Conservation (phyloP, 2,797 vertebrate species). For the Sorex maritimensis region DNA sequence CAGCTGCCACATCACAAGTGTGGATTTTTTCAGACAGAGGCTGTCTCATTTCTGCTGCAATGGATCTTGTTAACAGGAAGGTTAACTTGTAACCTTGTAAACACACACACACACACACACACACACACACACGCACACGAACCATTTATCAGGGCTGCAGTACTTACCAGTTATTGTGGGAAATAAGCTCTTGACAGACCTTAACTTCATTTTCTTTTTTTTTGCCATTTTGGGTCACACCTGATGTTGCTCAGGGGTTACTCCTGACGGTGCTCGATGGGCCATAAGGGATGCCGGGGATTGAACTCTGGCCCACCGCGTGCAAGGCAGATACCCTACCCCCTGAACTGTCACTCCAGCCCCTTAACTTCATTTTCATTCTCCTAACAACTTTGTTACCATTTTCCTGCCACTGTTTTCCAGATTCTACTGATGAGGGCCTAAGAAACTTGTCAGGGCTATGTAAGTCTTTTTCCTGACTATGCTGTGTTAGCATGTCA, state of each 20-base stretch:
- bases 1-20: accelerated
- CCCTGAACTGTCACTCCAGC: too few species aligned
- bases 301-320: too few species aligned
- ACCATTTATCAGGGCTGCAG: neutral
- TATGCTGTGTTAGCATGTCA: neutral
- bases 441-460: neutral
- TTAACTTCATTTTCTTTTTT: neutral
- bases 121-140: neutral
- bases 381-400: neutral
- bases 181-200: neutral
- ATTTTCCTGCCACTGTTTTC: neutral
- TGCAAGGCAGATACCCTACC: too few species aligned
- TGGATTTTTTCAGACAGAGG: neutral
- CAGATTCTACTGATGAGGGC: neutral
- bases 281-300: too few species aligned
- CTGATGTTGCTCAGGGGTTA: too few species aligned
- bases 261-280: too few species aligned
- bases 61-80: neutral
- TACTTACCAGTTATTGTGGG: neutral
- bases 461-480: too few species aligned
- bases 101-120: too few species aligned
- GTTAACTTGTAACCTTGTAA: too few species aligned
- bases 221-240: too few species aligned
- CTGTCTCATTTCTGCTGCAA: neutral
- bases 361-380: neutral